Conservation (phyloP, 2,113 vertebrate genomes). For the Vulpes ferrilata region DNA sequence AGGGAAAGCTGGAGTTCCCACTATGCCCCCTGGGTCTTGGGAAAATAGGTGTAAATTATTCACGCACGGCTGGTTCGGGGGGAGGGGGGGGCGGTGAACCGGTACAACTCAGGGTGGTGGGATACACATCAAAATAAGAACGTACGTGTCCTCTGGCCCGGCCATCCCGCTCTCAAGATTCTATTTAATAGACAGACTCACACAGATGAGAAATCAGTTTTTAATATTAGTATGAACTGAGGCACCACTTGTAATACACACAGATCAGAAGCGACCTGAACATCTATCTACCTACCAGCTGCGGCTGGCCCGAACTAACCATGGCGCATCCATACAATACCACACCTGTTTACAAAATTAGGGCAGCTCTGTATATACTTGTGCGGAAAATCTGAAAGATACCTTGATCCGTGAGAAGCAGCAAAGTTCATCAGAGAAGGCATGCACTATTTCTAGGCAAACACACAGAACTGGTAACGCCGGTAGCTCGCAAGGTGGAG, state of each 20-base stretch:
- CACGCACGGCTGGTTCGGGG: too few relatives aligned
- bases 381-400: not conserved
- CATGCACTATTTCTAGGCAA: not conserved
- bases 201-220: not conserved
- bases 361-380: not conserved
- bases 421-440: not conserved
- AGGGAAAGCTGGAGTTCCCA: not conserved
- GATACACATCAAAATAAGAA: not conserved
- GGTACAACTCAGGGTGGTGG: not conserved
- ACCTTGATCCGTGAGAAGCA: not conserved
- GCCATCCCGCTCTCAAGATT: not conserved
- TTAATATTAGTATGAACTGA: not conserved
- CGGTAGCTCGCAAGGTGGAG: not conserved
- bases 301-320: not conserved
- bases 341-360: not conserved
- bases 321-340: not conserved
- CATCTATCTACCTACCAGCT: not conserved
- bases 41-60: not conserved
- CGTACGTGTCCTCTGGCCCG: not conserved
- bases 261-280: not conserved
- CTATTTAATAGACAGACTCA: not conserved
- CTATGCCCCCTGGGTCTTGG: not conserved
- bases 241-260: not conserved
- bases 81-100: rapidly evolving
- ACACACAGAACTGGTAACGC: not conserved